phyloP scores from a whole-genome alignment of 2,797 vertebrate genomes.

The Peromyscus attwateri region DNA sequence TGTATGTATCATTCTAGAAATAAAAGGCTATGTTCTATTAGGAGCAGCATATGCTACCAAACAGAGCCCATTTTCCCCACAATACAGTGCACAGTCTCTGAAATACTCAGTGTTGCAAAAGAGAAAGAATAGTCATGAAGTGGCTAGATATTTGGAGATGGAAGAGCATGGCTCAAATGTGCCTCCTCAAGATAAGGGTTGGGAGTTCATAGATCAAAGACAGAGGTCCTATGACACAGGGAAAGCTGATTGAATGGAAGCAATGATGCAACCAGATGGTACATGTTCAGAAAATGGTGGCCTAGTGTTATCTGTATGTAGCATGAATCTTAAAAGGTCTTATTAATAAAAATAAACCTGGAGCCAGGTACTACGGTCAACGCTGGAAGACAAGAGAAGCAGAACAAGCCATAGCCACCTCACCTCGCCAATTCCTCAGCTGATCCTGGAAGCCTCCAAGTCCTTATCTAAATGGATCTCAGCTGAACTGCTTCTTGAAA shows the following conservation, averaged over 20 bases:
- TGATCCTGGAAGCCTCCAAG: no score
- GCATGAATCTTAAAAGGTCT: no score
- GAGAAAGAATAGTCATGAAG: neutral
- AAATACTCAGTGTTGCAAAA: neutral
- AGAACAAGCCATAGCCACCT: no score
- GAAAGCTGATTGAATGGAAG: neutral
- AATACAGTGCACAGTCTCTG: neutral
- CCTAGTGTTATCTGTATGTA: neutral
- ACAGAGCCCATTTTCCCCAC: neutral
- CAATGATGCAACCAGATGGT: neutral
- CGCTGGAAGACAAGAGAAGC: no score
- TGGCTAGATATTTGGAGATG: neutral
- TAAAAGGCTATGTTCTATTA: neutral
- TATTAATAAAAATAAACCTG: no score
- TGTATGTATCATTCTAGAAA: slow-evolving; percentile 46
- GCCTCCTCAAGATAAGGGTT: neutral
- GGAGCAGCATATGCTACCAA: neutral
- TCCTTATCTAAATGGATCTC: no score
- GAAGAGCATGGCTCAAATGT: neutral
- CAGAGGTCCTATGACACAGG: neutral
- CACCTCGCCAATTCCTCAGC: no score
- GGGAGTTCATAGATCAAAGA: neutral
- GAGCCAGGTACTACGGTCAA: no score
- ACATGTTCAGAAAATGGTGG: neutral
- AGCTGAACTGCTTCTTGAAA: no score